These are phyloP conservation scores for Amazona ochrocephala DNA, from an alignment of 2,797 vertebrate genomes.

Conservation along the genomic window DNA sequence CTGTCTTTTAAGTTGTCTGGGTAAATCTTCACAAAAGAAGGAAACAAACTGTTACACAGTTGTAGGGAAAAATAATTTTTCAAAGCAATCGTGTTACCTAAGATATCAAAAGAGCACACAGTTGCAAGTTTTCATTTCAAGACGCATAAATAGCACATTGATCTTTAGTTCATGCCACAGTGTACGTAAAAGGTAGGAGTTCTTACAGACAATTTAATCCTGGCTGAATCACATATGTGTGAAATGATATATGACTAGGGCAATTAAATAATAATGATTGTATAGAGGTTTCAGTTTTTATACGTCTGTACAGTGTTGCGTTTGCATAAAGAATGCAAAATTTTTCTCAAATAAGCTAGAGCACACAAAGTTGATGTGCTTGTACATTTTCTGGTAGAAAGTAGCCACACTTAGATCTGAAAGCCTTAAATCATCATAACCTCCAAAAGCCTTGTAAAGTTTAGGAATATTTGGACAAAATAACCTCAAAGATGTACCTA, in stretches of 20 bases:
- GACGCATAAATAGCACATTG: accelerated
- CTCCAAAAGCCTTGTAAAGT: neutral
- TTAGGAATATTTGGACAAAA: neutral
- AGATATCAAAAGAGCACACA: neutral
- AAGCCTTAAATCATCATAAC: neutral
- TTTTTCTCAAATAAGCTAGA: neutral
- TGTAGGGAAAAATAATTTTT: neutral
- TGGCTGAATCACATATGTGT: neutral
- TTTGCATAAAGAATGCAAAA: neutral
- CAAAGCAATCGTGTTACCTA: neutral
- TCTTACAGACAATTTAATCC: neutral
- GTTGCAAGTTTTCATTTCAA: neutral
- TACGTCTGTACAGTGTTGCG: neutral
- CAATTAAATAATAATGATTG: neutral
- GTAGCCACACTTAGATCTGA: neutral
- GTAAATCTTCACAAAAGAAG: neutral
- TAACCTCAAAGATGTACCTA: neutral
- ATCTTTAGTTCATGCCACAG: neutral
- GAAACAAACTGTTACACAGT: accelerated
- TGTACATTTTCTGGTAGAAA: neutral
- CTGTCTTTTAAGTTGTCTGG: neutral
- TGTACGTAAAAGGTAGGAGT: neutral
- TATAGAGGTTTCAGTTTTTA: neutral
- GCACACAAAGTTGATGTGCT: neutral
- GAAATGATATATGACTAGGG: neutral